These are phyloP conservation scores for Allenopithecus nigroviridis DNA, from an alignment of 2,797 vertebrate genomes.

Conservation along the genomic window DNA sequence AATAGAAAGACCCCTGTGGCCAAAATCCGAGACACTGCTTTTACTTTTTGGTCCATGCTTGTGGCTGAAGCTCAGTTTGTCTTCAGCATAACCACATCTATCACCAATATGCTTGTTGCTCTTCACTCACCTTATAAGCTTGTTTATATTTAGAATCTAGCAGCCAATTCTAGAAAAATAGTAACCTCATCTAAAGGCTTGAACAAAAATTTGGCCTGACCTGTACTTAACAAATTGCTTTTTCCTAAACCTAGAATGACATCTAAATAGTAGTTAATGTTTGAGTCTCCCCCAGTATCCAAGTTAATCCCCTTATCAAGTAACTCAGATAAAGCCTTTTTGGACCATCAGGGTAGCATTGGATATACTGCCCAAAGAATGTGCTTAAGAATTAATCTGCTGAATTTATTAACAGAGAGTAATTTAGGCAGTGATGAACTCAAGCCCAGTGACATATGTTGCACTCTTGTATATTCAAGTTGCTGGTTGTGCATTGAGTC, in stretches of 20 bases:
- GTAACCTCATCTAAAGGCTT: not conserved
- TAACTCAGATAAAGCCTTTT: constrained; percentile 52
- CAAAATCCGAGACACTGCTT: not conserved
- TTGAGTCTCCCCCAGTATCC: not conserved
- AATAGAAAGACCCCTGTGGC: not conserved
- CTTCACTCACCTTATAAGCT: constrained; percentile 14
- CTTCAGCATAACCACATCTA: not conserved
- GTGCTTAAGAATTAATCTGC: constrained; percentile 35
- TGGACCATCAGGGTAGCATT: not conserved
- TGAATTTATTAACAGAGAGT: constrained; percentile 31
- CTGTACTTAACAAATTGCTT: constrained; percentile 31
- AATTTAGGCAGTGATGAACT: not conserved
- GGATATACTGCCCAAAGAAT: not conserved
- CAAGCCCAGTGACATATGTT: not conserved
- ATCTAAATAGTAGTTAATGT: constrained; percentile 19
- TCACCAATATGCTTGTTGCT: not conserved
- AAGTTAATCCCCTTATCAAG: constrained; percentile 33
- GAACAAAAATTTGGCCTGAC: constrained; percentile 1
- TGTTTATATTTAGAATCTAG: not conserved
- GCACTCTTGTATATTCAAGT: not conserved
- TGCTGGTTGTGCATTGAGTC: not conserved
- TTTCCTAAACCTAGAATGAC: constrained; percentile 14
- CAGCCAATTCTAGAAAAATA: constrained; percentile 28
- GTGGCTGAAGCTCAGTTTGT: not conserved
- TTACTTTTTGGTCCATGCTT: not conserved